Evolutionary conservation across 2,113 vertebrate species (phyloP), one percentile per base, ranked within the genome.

Genomic region (Forbesichthys papilliferus): DNA sequence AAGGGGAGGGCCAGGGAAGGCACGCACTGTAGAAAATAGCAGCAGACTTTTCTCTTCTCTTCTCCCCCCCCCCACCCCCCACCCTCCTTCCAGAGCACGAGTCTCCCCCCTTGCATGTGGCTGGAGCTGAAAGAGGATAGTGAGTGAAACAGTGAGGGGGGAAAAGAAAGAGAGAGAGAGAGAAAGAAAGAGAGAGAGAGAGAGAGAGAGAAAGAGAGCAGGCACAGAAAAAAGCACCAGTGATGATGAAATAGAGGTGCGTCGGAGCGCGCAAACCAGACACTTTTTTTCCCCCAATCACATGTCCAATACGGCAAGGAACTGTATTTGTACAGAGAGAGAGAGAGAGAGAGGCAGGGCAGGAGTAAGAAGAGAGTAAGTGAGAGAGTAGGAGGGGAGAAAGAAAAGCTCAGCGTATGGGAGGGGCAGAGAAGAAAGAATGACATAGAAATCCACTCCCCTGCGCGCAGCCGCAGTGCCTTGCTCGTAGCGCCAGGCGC

Each of bases 1-100:
- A 91, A 92, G 91, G 93, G 93, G 94, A 86, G 91, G 91, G 91
- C 91, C 87, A 90, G 92, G 92, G 93, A 93, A 95, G 94, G 95
- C 94, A 92, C 93, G 93, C 91, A 90, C 90, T 90, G 92, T 92
- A 92, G 91, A 92, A 94, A 94, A 42, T 92, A 86, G 85, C 89
- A 89, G 86, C 89, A 87, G 83, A 84, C 86, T 81, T 83, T 86
- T 74, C 47, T 74, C 64, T 79, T 62, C 66, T 67, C 27, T 79
- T 65, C 36, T 52, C 57, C 58, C 68, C 82, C 82, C 16, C 18
- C 27, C n/a, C 27, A 5, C 49, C 11, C 81, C 48, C 48, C 3
- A 52, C n/a, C 53, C 12, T 27, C 27, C 79, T 78, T 55, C 47
- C 88, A 79, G 84, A 91, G 87, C 89, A 80, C 80, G 88, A 85